Conservation (phyloP, 1,140 invertebrate species). For the Nomia melanderi region DNA sequence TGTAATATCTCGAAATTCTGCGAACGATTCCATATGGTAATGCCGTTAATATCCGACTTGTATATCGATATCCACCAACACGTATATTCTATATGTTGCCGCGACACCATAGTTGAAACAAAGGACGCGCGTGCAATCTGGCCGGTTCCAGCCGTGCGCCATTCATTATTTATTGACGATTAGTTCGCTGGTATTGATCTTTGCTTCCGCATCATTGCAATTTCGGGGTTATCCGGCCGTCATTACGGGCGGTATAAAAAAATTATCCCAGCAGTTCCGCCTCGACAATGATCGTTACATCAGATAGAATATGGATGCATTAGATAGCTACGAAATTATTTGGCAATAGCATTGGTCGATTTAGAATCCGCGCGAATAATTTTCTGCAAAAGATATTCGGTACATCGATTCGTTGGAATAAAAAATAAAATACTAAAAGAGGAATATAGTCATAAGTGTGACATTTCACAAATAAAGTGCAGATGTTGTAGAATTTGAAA, state of each 20-base stretch:
- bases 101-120: conserved; percentile 34
- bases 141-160: conserved; percentile 31
- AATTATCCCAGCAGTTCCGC: conserved; percentile 33
- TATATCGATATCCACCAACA: conserved; percentile 44
- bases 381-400: no score
- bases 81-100: background rate
- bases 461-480: no score
- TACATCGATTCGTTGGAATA: no score
- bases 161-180: conserved; percentile 74
- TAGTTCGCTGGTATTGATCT: conserved; percentile 67
- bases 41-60: conserved; percentile 73
- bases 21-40: conserved; percentile 75
- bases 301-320: conserved; percentile 13
- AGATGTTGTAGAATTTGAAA: no score
- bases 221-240: conserved; percentile 25
- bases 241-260: conserved; percentile 49
- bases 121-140: conserved; percentile 47
- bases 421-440: no score
- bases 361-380: no score
- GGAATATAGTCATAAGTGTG: no score
- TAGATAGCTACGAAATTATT: background rate
- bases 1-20: conserved; percentile 73
- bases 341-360: background rate
- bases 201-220: conserved; percentile 21
- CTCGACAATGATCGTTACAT: conserved; percentile 15